A percentile compares a stretch with the other conserved stretches of the same genome.
phyloP scores from a whole-genome alignment of 1,140 invertebrate species.

The Anastrepha obliqua region DNA sequence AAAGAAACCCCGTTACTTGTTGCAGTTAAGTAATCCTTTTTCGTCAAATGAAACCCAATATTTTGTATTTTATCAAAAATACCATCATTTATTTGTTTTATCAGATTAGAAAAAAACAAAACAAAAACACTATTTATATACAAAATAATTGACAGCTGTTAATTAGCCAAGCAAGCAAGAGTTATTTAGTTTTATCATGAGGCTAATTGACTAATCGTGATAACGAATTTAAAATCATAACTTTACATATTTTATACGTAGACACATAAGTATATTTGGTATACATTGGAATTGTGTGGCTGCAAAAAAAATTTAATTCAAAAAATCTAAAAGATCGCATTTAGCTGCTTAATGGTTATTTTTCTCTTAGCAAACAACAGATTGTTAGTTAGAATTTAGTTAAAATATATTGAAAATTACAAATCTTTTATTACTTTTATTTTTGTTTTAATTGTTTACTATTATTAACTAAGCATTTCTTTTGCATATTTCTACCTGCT shows the following conservation, averaged over 20 bases:
- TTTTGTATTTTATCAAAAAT: slow-evolving; percentile 30
- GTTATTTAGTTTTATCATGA: not conserved
- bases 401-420: not conserved
- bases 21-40: too few relatives aligned
- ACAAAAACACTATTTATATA: slow-evolving; percentile 15
- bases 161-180: not conserved
- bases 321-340: not conserved
- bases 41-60: too few relatives aligned
- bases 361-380: too few relatives aligned
- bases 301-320: not conserved
- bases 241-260: too few relatives aligned
- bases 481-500: not conserved
- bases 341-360: not conserved
- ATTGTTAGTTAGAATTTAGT: not conserved
- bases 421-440: not conserved
- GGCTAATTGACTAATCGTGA: slow-evolving; percentile 16
- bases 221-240: too few relatives aligned
- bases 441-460: not conserved
- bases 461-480: slow-evolving; percentile 8
- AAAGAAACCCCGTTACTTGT: too few relatives aligned
- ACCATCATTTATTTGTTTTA: not conserved
- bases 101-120: slow-evolving; percentile 18
- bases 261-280: not conserved
- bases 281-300: not conserved
- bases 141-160: not conserved